Conservation (phyloP, 2,797 vertebrate genomes). For the Anabacerthia variegaticeps region DNA sequence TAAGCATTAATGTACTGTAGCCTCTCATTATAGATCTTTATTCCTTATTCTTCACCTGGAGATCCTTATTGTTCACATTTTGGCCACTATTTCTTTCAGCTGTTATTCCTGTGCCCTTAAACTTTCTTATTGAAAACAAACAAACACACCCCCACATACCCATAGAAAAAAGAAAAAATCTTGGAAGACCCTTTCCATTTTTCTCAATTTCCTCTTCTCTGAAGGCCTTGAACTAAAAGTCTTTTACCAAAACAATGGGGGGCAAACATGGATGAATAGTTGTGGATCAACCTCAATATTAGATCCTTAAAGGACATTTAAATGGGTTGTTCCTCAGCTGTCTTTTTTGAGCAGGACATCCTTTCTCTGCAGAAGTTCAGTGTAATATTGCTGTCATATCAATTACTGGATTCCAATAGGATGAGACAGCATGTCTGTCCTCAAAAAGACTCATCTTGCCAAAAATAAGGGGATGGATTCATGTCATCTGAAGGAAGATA, state of each 20-base stretch:
- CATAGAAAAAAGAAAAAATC: neutral
- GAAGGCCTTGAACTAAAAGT: neutral
- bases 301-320: neutral
- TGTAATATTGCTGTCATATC: neutral
- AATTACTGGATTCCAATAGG: neutral
- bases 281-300: neutral
- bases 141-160: fast-evolving
- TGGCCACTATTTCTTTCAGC: neutral
- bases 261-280: neutral
- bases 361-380: neutral
- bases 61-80: neutral
- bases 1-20: neutral
- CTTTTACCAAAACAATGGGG: neutral
- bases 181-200: neutral
- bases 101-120: neutral
- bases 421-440: neutral
- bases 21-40: neutral
- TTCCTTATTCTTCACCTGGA: neutral
- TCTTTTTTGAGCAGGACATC: neutral
- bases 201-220: neutral
- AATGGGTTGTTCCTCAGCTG: neutral
- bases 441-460: neutral
- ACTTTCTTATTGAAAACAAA: neutral
- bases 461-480: neutral
- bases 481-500: neutral